Evolutionary conservation across 2,888 invertebrate genomes (phyloP).

Genomic region (Azorinus chamasolen): DNA sequence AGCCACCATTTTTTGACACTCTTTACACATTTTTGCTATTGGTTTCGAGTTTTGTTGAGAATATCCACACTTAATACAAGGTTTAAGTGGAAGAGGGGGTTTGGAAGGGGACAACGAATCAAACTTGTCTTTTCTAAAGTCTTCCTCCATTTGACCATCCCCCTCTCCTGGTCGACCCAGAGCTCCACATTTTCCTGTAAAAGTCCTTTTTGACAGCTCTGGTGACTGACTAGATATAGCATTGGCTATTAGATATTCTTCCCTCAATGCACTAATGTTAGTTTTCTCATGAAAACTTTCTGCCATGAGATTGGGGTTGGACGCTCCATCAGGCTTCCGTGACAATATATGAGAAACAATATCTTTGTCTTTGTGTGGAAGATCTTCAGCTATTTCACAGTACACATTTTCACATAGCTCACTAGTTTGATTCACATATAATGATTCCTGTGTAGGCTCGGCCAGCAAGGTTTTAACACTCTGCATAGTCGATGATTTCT

Average conservation of each 20-base stretch:
- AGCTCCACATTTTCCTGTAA: neutral
- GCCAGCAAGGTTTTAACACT: conserved; percentile 69
- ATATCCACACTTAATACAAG: conserved; percentile 65
- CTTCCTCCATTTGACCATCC: conserved; percentile 62
- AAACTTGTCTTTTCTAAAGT: conserved; percentile 49
- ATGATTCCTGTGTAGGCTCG: conserved; percentile 30
- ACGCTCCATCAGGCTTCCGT: conserved; percentile 93
- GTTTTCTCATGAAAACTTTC: conserved; percentile 67
- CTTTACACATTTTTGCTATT: conserved; percentile 64
- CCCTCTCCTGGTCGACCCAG: conserved; percentile 35
- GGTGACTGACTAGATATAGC: conserved; percentile 68
- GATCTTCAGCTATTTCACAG: conserved; percentile 20
- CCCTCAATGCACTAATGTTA: conserved; percentile 54
- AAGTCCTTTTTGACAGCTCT: conserved; percentile 51
- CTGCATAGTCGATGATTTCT: conserved; percentile 67
- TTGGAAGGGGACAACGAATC: conserved; percentile 61
- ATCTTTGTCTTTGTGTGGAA: conserved; percentile 45
- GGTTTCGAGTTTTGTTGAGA: conserved; percentile 62
- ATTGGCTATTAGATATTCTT: conserved; percentile 59
- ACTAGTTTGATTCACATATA: conserved; percentile 21
- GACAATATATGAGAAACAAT: conserved; percentile 64
- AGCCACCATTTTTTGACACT: conserved; percentile 66
- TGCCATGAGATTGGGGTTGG: conserved; percentile 93
- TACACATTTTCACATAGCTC: too few species aligned
- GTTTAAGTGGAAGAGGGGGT: conserved; percentile 79